These are phyloP conservation scores for Thaumetopoea pityocampa DNA, from an alignment of 1,140 invertebrate species.

Conservation along the genomic window DNA sequence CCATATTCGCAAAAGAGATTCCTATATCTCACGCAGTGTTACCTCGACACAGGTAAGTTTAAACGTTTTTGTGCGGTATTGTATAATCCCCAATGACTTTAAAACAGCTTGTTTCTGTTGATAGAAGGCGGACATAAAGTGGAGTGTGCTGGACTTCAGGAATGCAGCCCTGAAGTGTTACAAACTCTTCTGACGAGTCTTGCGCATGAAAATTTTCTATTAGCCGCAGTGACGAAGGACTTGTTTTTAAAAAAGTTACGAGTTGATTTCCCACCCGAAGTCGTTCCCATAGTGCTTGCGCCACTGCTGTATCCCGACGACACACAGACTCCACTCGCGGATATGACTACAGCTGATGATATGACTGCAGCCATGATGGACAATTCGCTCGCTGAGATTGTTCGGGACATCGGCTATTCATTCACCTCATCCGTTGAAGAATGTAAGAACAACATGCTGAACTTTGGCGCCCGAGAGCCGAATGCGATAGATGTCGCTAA, in stretches of 20 bases:
- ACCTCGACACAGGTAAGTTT: slow-evolving; percentile 81
- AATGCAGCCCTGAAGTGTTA: slow-evolving; percentile 91
- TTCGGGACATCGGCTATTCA: slow-evolving; percentile 92
- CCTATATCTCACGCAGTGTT: slow-evolving; percentile 89
- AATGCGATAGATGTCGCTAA: slow-evolving; percentile 88
- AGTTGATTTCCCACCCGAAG: slow-evolving; percentile 90
- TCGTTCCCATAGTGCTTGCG: slow-evolving; percentile 91
- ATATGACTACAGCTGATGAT: slow-evolving; percentile 73
- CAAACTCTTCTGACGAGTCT: slow-evolving; percentile 85
- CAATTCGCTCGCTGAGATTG: slow-evolving; percentile 86
- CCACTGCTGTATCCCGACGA: slow-evolving; percentile 90
- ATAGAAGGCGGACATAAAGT: slow-evolving; percentile 78
- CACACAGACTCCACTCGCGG: slow-evolving; percentile 82
- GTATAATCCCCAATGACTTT: neutral
- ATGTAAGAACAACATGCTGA: slow-evolving; percentile 88
- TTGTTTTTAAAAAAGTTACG: slow-evolving; percentile 88
- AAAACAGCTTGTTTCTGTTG: slow-evolving; percentile 24
- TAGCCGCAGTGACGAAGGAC: slow-evolving; percentile 84
- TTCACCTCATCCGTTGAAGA: slow-evolving; percentile 93
- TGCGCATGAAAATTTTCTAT: slow-evolving; percentile 75
- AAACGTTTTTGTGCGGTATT: neutral
- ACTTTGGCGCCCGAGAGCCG: slow-evolving; percentile 84
- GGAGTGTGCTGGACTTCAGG: slow-evolving; percentile 89
- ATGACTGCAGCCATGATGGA: slow-evolving; percentile 81
- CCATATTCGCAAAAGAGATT: slow-evolving; percentile 85